Evolutionary conservation across 1,140 invertebrate species (phyloP), one percentile per base, ranked within the genome.

Genomic region (Drosophila bocqueti): DNA sequence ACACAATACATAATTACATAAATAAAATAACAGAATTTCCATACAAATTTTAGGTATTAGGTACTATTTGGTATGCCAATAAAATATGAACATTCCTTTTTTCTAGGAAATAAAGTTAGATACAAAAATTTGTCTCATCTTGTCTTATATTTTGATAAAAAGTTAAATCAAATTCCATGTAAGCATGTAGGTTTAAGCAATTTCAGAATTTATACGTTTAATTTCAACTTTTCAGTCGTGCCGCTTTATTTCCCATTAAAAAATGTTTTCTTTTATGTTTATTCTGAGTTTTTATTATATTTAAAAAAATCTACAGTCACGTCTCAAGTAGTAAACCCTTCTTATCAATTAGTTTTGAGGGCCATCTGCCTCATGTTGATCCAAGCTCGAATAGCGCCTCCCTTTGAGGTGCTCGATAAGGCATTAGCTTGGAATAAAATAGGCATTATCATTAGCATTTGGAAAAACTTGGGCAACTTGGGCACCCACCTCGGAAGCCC

Each of bases 341-440:
- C 6, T 16, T 34, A 54, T 87, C 83, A 87, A 83, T 76, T 66
- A 71, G 49, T 45, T 40, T 64, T 49, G 58, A 52, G 21, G 60
- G 81, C 63, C 73, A 82, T 65, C 63, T 65, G 71, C 46, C 47
- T 36, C 26, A 55, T 67, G 43, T 62, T 9, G 54, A 58, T 45
- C 42, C 11, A 24, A 21, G 24, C 29, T 31, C 36, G 11, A 54
- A 34, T 52, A 15, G 47, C 73, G 64, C 64, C 72, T 65, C 76
- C 81, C 84, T 83, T 87, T 74, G 68, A 67, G 72, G 31, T 63
- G 40, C 76, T 46, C 45, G 62, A 64, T 65, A 79, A 26, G 83
- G 81, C 36, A 13, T 38, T n/a, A 21, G 31, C 4, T 57, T 26
- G 4, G 15, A 57, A 57, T 57, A 57, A 57, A 57, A 57, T 57